Evolutionary conservation across 1,140 invertebrate species (phyloP).

Genomic region (Bombus difficillimus): DNA sequence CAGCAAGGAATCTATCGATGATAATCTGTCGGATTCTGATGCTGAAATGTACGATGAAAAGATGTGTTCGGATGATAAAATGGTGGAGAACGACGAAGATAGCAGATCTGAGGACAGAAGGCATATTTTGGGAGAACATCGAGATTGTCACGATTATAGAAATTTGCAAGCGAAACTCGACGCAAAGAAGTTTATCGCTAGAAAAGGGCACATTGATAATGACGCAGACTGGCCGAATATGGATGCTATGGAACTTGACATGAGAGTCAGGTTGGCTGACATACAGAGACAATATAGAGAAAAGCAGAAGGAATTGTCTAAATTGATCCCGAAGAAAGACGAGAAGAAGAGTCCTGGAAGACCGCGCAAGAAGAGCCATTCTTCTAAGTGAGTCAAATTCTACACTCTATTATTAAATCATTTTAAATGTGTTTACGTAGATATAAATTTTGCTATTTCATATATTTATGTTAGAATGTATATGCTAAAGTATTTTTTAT

Average conservation of each 20-base stretch:
- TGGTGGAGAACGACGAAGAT: not conserved
- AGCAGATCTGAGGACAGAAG: not conserved
- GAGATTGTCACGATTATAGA: conserved; percentile 75
- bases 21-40: conserved; percentile 68
- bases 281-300: conserved; percentile 91
- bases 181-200: conserved; percentile 79
- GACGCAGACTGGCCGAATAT: conserved; percentile 85
- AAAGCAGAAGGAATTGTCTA: conserved; percentile 91
- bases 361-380: conserved; percentile 77
- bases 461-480: no score
- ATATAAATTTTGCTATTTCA: no score
- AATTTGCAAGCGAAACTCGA: conserved; percentile 81
- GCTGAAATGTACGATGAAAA: conserved; percentile 50
- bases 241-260: conserved; percentile 90
- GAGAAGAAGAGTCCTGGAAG: conserved; percentile 74
- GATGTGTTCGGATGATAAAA: conserved; percentile 21
- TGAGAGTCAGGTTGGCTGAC: conserved; percentile 90
- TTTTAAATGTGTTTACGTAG: no score
- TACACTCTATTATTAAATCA: not conserved
- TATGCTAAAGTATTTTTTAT: no score
- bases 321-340: conserved; percentile 85
- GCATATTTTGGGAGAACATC: conserved; percentile 17
- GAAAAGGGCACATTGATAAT: conserved; percentile 70
- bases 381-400: conserved; percentile 71
- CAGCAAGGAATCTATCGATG: conserved; percentile 11